Percentiles rank a stretch among this genome's conserved stretches.
Conservation (phyloP, 1,140 invertebrate species). For the Rhagoletis pomonella region DNA sequence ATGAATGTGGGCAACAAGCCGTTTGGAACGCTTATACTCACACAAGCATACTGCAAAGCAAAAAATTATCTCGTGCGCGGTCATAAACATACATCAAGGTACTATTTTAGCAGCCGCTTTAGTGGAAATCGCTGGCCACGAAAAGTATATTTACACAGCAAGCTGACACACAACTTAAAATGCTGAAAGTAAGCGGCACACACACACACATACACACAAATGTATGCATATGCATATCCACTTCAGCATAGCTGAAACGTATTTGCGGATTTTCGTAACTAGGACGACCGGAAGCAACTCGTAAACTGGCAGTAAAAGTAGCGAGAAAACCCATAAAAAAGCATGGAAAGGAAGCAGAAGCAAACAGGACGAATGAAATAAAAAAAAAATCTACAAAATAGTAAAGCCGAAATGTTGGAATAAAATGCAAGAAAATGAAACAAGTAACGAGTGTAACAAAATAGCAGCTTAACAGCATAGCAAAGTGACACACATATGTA, state of each 20-base stretch:
- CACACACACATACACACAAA: background rate
- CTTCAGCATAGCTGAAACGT: background rate
- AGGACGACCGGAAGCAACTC: conserved; percentile 49
- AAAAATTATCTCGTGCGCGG: background rate
- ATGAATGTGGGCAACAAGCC: background rate
- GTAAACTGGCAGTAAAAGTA: conserved; percentile 48
- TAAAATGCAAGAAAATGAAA: conserved; percentile 14
- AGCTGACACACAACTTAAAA: background rate
- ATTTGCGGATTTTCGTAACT: conserved; percentile 45
- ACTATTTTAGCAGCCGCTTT: background rate
- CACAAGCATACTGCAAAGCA: background rate
- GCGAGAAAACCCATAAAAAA: conserved; percentile 39
- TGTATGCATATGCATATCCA: background rate
- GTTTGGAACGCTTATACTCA: background rate
- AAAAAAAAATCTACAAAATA: background rate
- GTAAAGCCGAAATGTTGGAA: conserved; percentile 14
- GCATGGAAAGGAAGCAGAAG: conserved; percentile 1
- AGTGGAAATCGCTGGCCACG: conserved; percentile 7
- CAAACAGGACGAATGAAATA: conserved; percentile 28
- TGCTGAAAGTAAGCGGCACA: no score
- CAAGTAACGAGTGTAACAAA: conserved; percentile 20
- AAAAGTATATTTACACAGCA: conserved; percentile 32
- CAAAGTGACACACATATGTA: background rate
- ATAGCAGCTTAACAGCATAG: conserved; percentile 24
- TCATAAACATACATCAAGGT: background rate